These are phyloP conservation scores for Oscheius sp. DNA, from an alignment of 2,888 invertebrate species.

Conservation along the genomic window DNA sequence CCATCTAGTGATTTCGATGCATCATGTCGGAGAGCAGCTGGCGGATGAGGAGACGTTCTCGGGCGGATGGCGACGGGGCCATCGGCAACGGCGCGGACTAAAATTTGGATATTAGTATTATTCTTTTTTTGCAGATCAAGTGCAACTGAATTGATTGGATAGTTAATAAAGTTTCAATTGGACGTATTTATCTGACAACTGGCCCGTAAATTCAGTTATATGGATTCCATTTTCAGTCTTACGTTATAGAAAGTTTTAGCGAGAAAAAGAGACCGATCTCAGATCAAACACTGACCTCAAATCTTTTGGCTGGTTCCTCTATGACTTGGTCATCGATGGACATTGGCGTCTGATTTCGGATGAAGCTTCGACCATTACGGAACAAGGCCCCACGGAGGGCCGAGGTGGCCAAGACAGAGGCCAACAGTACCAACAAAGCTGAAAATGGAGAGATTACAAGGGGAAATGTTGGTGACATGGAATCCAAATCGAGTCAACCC, in stretches of 20 bases:
- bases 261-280: too few species aligned
- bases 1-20: not conserved
- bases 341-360: conserved; percentile 29
- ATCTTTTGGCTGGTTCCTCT: conserved; percentile 25
- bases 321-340: conserved; percentile 14
- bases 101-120: not conserved
- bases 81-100: not conserved
- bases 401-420: conserved; percentile 23
- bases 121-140: too few species aligned
- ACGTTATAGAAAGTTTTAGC: too few species aligned
- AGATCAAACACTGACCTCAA: conserved; percentile 2
- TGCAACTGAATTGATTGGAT: too few species aligned
- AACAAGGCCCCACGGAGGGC: conserved; percentile 51
- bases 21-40: conserved; percentile 17
- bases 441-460: not conserved
- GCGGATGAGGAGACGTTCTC: conserved; percentile 15
- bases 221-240: too few species aligned
- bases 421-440: conserved; percentile 3
- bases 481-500: not conserved
- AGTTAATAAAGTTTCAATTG: too few species aligned
- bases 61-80: not conserved
- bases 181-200: too few species aligned
- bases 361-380: conserved; percentile 45
- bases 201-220: too few species aligned
- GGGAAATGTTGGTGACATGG: not conserved